Evolutionary conservation across 2,888 invertebrate species (phyloP), one percentile per base, ranked within the genome.

Genomic region (Protonemura montana): DNA sequence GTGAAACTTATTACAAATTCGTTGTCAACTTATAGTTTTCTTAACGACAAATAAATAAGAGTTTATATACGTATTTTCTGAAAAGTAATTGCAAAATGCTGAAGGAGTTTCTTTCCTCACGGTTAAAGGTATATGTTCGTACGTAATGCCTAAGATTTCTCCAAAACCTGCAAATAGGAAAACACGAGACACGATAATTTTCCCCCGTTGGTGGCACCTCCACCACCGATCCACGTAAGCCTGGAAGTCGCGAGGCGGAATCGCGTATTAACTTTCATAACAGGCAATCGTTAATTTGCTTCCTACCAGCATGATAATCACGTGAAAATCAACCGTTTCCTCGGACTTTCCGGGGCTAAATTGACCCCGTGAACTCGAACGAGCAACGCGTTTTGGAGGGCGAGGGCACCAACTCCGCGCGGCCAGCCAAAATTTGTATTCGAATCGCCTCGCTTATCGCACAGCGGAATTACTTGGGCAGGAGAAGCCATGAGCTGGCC

Each of bases 1-100:
- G 59, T 6, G 26, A 84, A 84, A 84, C 84, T 84, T 84, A 42
- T 84, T 84, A 76, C 84, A 84, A 84, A 76, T 84, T 42, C 30
- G 59, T 84, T 84, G 76, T 84, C 42, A 84, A 84, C 30, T 81
- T 81, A 21, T 30, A 81, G 81, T 81, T 81, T 81, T 81, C 81
- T n/a, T 81, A 59, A 30, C 82, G 82, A 82, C 82, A 41, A 82
- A 35, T 41, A 78, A 78, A 78, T 78, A 78, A 78, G 29, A 78
- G 29, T 28, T 78, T 78, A n/a, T n/a, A n/a, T n/a, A 78, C 27
- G 28, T 28, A 78, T 28, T 78, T 78, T 29, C 26, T 78, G 16
- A 78, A 78, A 29, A 28, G 78, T 78, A 78, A 78, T 78, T 78
- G 28, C n/a, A 78, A 78, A 78, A 26, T 28, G 3, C 59, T 21